Evolutionary conservation across 2,888 invertebrate species (phyloP).

Genomic region (Epiblema foenella): DNA sequence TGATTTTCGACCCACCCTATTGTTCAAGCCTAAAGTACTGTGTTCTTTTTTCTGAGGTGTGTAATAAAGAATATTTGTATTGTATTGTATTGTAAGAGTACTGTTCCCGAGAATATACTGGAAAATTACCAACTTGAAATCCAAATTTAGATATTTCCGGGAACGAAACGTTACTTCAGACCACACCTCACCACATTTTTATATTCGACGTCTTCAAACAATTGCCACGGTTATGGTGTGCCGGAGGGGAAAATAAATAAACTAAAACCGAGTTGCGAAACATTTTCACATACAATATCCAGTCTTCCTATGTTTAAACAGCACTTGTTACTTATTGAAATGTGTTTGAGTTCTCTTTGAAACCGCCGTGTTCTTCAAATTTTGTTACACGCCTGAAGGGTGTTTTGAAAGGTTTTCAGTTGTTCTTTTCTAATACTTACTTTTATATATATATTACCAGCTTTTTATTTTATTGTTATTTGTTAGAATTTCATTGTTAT

Average conservation of each 20-base stretch:
- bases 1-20: no score
- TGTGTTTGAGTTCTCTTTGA: constrained; percentile 15
- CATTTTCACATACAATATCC: constrained; percentile 2
- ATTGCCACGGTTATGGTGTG: constrained; percentile 24
- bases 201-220: constrained; percentile 20
- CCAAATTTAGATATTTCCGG: no score
- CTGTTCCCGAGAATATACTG: no score
- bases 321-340: constrained; percentile 28
- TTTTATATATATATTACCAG: not conserved
- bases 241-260: constrained; percentile 13
- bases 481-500: no score
- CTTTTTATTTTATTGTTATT: no score
- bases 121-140: no score
- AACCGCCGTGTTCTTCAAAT: constrained; percentile 6
- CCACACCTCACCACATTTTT: constrained; percentile 8
- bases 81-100: no score
- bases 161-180: not conserved
- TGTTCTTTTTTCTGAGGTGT: no score
- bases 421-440: not conserved
- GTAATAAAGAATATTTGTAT: no score
- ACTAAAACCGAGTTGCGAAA: not conserved
- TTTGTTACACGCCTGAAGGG: not conserved
- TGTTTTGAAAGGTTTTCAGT: constrained; percentile 1
- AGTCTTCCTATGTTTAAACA: constrained; percentile 26
- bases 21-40: no score